Evolutionary conservation across 1,140 invertebrate species (phyloP).

Genomic region (Coelopa frigida): DNA sequence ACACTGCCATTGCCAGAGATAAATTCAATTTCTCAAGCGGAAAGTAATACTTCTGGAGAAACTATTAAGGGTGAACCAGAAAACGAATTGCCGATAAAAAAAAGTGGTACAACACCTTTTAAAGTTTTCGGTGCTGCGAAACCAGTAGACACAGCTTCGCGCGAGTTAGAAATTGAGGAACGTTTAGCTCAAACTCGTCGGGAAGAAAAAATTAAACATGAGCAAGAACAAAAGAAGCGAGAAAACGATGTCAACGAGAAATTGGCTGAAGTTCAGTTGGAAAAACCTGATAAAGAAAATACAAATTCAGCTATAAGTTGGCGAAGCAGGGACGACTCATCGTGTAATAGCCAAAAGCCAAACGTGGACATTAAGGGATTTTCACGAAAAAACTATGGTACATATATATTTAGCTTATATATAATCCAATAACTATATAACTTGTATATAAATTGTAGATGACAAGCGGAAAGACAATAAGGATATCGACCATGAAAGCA

Average conservation of each 20-base stretch:
- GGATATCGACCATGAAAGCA: too few relatives aligned
- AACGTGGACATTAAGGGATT: too few relatives aligned
- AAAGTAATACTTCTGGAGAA: conserved; percentile 8
- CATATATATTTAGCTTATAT: too few relatives aligned
- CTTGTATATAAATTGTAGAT: too few relatives aligned
- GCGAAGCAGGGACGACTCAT: conserved; percentile 9
- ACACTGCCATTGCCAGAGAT: conserved; percentile 56
- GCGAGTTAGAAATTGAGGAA: conserved; percentile 67
- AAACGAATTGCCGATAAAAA: conserved; percentile 18
- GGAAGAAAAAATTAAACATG: conserved; percentile 22
- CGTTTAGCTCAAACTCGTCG: conserved; percentile 50
- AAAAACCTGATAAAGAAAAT: conserved; percentile 34
- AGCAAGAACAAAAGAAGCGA: conserved; percentile 25
- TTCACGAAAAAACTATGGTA: too few relatives aligned
- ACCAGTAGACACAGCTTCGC: conserved; percentile 85
- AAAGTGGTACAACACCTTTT: conserved; percentile 50
- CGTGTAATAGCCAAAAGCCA: too few relatives aligned
- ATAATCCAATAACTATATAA: too few relatives aligned
- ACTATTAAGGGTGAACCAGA: neutral
- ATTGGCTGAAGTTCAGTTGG: conserved; percentile 23
- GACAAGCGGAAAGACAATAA: too few relatives aligned
- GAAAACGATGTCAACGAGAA: conserved; percentile 37
- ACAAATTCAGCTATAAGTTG: conserved; percentile 18
- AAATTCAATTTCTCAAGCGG: conserved; percentile 15
- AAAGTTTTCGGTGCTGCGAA: conserved; percentile 87